Evolutionary conservation across 2,888 invertebrate genomes (phyloP).

Genomic region (Xestia sexstrigata): DNA sequence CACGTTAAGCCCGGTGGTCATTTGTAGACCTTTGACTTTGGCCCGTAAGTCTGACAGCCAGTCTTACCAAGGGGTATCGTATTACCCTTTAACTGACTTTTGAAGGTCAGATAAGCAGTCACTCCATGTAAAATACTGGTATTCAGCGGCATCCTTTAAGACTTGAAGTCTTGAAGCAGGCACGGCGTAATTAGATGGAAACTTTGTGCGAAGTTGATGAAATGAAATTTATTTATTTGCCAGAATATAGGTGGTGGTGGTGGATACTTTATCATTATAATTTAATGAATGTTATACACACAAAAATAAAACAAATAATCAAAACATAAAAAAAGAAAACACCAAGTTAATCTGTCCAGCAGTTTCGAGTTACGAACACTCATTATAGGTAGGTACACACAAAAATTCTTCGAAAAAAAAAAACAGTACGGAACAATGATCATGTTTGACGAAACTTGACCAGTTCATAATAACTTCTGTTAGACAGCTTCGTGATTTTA

Average conservation of each 20-base stretch:
- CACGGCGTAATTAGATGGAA: too few relatives aligned
- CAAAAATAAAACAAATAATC: not conserved
- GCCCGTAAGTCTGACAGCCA: not conserved
- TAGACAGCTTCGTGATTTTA: constrained; percentile 31
- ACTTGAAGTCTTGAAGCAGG: not conserved
- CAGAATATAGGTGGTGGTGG: too few relatives aligned
- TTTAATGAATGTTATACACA: not conserved
- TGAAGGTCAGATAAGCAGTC: not conserved
- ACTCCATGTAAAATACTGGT: not conserved
- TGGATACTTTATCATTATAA: not conserved
- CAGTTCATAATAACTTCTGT: constrained; percentile 27
- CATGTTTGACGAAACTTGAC: constrained; percentile 14
- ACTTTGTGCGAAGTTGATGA: too few relatives aligned
- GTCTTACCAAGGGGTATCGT: not conserved
- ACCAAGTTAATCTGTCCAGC: constrained; percentile 4
- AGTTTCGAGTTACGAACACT: constrained; percentile 3
- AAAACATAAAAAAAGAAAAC: not conserved
- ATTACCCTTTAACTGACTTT: not conserved
- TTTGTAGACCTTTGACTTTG: not conserved
- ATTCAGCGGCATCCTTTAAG: not conserved
- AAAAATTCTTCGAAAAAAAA: constrained; percentile 20
- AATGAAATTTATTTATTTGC: too few relatives aligned
- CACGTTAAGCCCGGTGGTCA: not conserved
- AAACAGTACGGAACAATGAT: constrained; percentile 30
- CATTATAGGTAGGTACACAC: not conserved